Evolutionary conservation across 2,113 vertebrate species (phyloP).

Genomic region (Tamias sibiricus): DNA sequence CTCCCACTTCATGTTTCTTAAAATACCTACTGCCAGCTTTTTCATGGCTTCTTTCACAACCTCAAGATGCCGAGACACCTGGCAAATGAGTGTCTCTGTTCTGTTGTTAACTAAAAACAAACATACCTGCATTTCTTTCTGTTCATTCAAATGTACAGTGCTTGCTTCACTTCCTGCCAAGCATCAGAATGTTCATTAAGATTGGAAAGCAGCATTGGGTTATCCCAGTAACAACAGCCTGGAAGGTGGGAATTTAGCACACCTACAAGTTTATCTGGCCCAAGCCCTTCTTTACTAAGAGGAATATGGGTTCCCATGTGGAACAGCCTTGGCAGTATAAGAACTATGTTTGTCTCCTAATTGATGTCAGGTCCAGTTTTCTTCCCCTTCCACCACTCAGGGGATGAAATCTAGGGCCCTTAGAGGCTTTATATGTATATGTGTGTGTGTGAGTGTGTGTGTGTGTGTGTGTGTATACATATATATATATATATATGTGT

Average conservation of each 20-base stretch:
- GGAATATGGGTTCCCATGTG: background rate
- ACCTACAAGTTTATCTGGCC: background rate
- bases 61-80: background rate
- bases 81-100: background rate
- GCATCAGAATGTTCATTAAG: background rate
- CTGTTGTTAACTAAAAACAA: background rate
- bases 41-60: background rate
- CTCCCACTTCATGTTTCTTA: background rate
- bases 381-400: background rate
- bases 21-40: background rate
- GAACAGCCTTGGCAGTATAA: background rate
- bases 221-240: accelerated
- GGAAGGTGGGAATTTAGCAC: background rate
- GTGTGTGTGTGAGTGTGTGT: no score
- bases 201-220: background rate
- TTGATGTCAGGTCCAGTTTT: background rate
- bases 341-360: background rate
- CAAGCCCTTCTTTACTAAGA: background rate
- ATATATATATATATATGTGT: no score
- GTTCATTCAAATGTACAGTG: background rate
- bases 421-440: background rate
- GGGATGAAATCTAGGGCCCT: background rate
- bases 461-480: no score
- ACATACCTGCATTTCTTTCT: background rate
- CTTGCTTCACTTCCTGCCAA: background rate